Conservation (phyloP, 2,113 vertebrate species). For the Natator depressus region DNA sequence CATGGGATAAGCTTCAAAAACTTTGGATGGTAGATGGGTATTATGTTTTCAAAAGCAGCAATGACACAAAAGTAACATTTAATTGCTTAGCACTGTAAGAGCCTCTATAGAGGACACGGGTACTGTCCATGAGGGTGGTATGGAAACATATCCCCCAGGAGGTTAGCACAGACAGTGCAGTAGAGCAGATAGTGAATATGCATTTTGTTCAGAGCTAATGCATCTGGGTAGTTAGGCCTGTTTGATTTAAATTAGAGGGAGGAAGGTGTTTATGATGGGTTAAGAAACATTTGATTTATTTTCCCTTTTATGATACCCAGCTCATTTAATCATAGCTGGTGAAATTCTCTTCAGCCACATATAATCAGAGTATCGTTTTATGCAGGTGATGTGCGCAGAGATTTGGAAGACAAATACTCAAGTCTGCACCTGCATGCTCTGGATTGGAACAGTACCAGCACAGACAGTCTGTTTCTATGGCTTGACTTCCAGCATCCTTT, state of each 20-base stretch:
- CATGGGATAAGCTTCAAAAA: accelerated
- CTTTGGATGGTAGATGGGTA: neutral
- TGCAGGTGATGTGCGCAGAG: neutral
- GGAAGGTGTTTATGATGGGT: neutral
- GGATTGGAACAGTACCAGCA: neutral
- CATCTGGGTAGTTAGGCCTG: neutral
- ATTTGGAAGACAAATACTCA: neutral
- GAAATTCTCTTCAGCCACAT: neutral
- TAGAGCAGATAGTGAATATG: neutral
- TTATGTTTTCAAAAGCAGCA: neutral
- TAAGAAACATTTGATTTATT: neutral
- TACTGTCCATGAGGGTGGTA: neutral
- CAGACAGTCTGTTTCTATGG: neutral
- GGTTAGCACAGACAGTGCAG: neutral
- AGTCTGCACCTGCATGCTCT: neutral
- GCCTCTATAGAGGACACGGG: neutral
- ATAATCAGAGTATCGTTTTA: neutral
- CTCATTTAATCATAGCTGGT: neutral
- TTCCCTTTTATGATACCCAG: neutral
- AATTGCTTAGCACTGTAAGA: neutral
- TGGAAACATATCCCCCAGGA: neutral
- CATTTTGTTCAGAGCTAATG: neutral
- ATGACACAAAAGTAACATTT: neutral
- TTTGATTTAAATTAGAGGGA: neutral
- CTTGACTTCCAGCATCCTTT: neutral